Base-by-base conservation (phyloP, 1,140 invertebrate species). In the Aphaenogaster floridana region DNA sequence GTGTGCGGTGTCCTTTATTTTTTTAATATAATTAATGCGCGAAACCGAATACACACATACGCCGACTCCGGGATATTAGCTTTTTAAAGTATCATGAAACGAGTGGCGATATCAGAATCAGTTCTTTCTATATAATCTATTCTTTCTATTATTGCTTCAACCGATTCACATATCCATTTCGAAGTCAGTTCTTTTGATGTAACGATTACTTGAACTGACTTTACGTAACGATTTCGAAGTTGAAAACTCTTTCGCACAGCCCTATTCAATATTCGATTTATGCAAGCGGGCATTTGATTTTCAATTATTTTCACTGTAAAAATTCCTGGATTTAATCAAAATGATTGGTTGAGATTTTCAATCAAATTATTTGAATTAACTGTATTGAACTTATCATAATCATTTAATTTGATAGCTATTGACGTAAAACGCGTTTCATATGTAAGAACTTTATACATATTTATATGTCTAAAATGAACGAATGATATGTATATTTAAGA, bases 341-440 rank as follows among this genome's bases (percentile, higher is more conserved):
- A 77, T 61, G 15, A 21, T 61, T 45, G 13, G 4, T 21, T 77
- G 4, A 39, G 6, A 9, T 42, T 57, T 76, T 28, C 17, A 77
- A 77, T 45, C 21, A 45, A 59, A 77, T 77, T 61, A 34, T 77
- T 77, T 42, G 17, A 59, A 59, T 77, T 15, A 45, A 77, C 2
- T 39, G 3, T 17, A 45, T 77, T 77, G 13, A 77, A 45, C 8
- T 77, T 34, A 59, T 77, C 39, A 2, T 42, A 13, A 28, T 61
- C 1, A 45, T 59, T 54, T 50, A 45, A 42, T 17, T 59, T 61
- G 21, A 61, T 61, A 59, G 11, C 0, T 2, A 15, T 57, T 71
- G 13, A 69, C 0, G 66, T 69, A 48, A 48, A 66, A 66, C 28
- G 28, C 28, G 28, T 66, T 63, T 34, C 1, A 21, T 48, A 48